A percentile compares a stretch with the other conserved stretches of the same genome.
Evolutionary conservation across 2,113 vertebrate species (phyloP).

Genomic region (Tragelaphus scriptus): DNA sequence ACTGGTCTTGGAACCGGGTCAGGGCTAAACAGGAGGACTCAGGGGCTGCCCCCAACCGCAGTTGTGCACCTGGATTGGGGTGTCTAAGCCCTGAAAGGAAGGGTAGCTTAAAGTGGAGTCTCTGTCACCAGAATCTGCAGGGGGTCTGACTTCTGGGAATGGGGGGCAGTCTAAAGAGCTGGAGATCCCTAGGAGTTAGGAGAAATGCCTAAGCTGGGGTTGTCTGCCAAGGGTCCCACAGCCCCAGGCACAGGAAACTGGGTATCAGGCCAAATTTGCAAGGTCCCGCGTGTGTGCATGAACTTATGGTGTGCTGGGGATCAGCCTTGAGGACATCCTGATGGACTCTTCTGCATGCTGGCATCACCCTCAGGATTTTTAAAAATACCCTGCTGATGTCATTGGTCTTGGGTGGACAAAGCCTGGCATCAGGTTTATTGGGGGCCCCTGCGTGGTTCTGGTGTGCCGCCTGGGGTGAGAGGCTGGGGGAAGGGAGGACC

Average conservation of each 20-base stretch:
- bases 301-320: accelerated
- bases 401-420: neutral
- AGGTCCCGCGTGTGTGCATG: accelerated
- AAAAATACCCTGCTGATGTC: neutral
- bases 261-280: neutral
- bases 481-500: neutral
- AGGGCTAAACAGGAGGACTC: neutral
- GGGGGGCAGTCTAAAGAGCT: too few species aligned
- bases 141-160: neutral
- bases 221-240: neutral
- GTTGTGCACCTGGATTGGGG: neutral
- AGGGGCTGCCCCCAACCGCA: neutral
- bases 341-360: accelerated
- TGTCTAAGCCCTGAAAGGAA: neutral
- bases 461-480: neutral
- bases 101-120: neutral
- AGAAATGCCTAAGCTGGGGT: neutral
- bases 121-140: neutral
- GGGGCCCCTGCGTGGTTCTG: neutral
- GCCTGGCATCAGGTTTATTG: neutral
- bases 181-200: accelerated
- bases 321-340: neutral
- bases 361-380: neutral
- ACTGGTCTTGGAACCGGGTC: neutral
- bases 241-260: neutral